These are phyloP conservation scores for Eupithecia subumbrata DNA, from an alignment of 2,888 invertebrate genomes.

Conservation along the genomic window DNA sequence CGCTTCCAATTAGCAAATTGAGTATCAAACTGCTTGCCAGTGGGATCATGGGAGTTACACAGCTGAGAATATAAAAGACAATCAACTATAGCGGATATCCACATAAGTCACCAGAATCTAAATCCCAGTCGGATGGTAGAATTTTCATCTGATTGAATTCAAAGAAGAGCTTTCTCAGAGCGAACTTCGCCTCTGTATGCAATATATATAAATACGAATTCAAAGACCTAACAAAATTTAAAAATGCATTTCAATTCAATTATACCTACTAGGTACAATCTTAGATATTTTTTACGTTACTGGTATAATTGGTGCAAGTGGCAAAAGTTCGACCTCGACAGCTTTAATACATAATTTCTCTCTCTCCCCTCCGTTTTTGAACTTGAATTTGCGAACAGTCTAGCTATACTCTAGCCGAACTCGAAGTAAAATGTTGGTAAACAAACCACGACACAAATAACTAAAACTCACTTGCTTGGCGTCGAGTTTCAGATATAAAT, in stretches of 20 bases:
- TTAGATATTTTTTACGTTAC: background rate
- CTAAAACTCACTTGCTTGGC: too few relatives aligned
- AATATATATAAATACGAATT: background rate
- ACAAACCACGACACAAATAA: too few relatives aligned
- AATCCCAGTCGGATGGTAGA: background rate
- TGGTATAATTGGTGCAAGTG: background rate
- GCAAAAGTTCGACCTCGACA: background rate
- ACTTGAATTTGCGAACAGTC: background rate
- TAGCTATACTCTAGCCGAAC: background rate
- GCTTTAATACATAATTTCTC: background rate
- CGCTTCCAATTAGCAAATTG: constrained; percentile 34
- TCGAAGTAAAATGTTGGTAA: too few relatives aligned
- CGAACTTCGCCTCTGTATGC: background rate
- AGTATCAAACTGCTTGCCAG: constrained; percentile 8
- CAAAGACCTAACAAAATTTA: background rate
- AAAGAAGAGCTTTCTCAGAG: background rate
- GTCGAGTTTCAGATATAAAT: too few relatives aligned
- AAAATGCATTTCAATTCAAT: background rate
- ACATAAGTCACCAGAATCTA: background rate
- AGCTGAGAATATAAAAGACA: background rate
- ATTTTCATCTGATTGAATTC: constrained; percentile 9
- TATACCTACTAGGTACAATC: background rate
- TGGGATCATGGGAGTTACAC: constrained; percentile 19
- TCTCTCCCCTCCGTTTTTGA: background rate
- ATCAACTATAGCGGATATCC: background rate